Percentiles rank a stretch among this genome's conserved stretches.
phyloP scores from a whole-genome alignment of 2,113 vertebrate species.

The Dolichotis patagonum region DNA sequence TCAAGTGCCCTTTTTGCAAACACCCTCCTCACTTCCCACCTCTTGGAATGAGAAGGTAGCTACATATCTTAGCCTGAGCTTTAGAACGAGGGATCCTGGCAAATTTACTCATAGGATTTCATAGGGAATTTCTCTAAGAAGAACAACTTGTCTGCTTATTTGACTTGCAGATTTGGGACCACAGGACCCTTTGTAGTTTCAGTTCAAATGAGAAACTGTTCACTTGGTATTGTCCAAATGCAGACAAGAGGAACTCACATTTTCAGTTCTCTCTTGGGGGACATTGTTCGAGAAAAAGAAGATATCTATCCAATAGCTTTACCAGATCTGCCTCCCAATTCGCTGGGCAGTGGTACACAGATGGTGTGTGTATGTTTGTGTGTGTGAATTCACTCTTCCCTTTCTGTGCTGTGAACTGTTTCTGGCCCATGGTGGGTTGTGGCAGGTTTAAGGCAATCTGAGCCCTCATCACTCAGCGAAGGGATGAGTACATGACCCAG shows the following conservation, averaged over 20 bases:
- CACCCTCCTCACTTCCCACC: slow-evolving; percentile 52
- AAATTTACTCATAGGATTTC: not conserved
- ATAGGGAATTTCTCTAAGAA: not conserved
- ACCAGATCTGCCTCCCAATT: not conserved
- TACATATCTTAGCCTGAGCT: not conserved
- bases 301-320: too few relatives aligned
- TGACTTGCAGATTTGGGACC: not conserved
- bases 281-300: not conserved
- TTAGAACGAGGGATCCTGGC: not conserved
- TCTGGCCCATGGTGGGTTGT: not conserved
- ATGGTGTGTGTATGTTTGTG: not conserved
- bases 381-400: not conserved
- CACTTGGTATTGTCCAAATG: not conserved
- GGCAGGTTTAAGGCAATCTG: not conserved
- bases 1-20: slow-evolving; percentile 53
- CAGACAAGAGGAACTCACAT: not conserved
- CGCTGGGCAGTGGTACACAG: not conserved
- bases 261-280: not conserved
- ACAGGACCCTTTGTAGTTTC: not conserved
- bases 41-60: slow-evolving; percentile 46
- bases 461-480: not conserved
- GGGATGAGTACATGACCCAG: too few relatives aligned
- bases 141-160: not conserved
- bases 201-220: not conserved
- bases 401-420: not conserved